A percentile compares a stretch with the other conserved stretches of the same genome.
phyloP scores from a whole-genome alignment of 2,888 invertebrate species.

The Geotrupes spiniger region DNA sequence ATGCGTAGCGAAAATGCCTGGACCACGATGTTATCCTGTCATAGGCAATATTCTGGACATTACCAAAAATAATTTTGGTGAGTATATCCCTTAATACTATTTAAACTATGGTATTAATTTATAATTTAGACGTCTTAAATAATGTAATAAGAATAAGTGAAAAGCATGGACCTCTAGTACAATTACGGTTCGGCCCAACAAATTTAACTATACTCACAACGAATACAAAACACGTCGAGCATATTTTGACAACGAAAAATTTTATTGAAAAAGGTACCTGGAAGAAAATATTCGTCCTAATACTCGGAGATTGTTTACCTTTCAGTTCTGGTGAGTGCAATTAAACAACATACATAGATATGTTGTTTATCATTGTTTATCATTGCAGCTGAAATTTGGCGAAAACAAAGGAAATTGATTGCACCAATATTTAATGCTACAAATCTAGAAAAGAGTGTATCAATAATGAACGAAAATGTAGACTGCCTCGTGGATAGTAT shows the following conservation, averaged over 20 bases:
- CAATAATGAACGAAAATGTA: not conserved
- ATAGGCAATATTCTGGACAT: not conserved
- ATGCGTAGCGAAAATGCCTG: not conserved
- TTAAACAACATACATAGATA: too few relatives aligned
- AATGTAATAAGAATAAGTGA: not conserved
- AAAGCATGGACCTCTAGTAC: not conserved
- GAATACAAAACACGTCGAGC: not conserved
- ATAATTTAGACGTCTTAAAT: not conserved
- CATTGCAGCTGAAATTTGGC: not conserved
- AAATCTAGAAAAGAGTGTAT: not conserved
- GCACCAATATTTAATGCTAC: not conserved
- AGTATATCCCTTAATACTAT: too few relatives aligned
- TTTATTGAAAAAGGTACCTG: not conserved
- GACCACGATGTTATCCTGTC: not conserved
- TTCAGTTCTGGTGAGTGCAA: not conserved
- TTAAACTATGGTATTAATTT: too few relatives aligned
- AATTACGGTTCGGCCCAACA: not conserved
- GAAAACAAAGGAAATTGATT: not conserved
- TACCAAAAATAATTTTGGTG: not conserved
- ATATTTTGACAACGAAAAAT: not conserved
- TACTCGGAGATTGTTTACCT: not conserved
- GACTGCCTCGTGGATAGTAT: not conserved
- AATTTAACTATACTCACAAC: not conserved
- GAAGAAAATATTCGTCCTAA: too few relatives aligned
- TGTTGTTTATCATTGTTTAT: too few relatives aligned